Percentiles rank a stretch among this genome's conserved stretches.
Conservation (phyloP, 1,140 invertebrate species). For the Diploscapter pachys region DNA sequence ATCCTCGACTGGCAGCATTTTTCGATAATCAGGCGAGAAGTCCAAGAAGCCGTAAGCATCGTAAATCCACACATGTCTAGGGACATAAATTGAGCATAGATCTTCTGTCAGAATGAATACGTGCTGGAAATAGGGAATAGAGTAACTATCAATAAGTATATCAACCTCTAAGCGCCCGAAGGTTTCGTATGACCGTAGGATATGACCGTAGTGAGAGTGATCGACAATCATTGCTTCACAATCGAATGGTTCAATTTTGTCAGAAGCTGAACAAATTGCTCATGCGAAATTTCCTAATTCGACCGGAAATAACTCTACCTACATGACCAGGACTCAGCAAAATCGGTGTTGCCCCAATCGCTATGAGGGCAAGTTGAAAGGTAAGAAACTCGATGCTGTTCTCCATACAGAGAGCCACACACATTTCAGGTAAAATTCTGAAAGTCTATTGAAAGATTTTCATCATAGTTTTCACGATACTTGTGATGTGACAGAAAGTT, state of each 20-base stretch:
- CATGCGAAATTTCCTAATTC: background rate
- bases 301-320: background rate
- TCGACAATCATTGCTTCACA: conserved; percentile 10
- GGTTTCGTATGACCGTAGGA: conserved; percentile 4
- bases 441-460: background rate
- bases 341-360: conserved; percentile 10
- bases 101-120: conserved; percentile 12
- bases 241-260: conserved; percentile 4
- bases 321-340: conserved; percentile 15
- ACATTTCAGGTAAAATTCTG: too few relatives aligned
- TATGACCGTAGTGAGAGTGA: conserved; percentile 12
- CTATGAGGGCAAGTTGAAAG: conserved; percentile 1
- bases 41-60: conserved; percentile 11
- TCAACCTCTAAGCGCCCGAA: conserved; percentile 8
- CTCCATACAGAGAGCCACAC: conserved; percentile 4
- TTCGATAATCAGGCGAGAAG: background rate
- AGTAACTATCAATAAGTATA: background rate
- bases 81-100: conserved; percentile 9
- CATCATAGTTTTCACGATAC: background rate
- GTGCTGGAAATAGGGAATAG: background rate
- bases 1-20: background rate
- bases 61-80: conserved; percentile 10
- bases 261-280: conserved; percentile 4
- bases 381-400: conserved; percentile 13
- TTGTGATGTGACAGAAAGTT: conserved; percentile 18